Evolutionary conservation across 2,888 invertebrate genomes (phyloP), one percentile per base, ranked within the genome.

Genomic region (Cephus nigrinus): DNA sequence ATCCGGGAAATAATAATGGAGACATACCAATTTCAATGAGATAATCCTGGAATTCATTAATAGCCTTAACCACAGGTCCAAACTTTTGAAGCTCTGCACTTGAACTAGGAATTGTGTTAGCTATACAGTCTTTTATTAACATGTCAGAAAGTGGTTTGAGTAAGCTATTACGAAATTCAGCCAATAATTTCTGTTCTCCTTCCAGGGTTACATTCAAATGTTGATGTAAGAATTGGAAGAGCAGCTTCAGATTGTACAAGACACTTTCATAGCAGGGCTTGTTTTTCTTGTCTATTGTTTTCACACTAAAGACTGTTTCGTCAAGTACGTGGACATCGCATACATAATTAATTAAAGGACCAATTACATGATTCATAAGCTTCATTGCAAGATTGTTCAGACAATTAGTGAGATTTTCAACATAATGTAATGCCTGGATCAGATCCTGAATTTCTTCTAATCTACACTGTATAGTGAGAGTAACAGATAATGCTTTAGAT

Each of bases 21-120:
- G 40, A 23, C 23, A 74, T 85, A 90, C 91, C 90, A 73, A 94
- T 92, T 72, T 93, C 90, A 3, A 93, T 90, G 55, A 97, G 92
- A 80, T 93, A 93, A 73, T 92, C 90, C 88, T 97, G 95, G 81
- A 97, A 95, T 74, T 93, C 91, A 79, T 93, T 91, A 68, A 96
- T 95, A 84, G 94, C 94, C 4, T 93, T 90, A 33, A 95, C 94
- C 1, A 96, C 93, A 34, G 92, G 92, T 4, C 92, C 92, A 84
- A 96, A 97, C 31, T 92, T 93, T 82, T 95, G 93, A 79, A 97
- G 92, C 81, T 96, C 96, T 77, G 94, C 94, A 82, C 94, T 94
- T 75, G 94, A 96, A 81, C 94, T 95, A 0, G 98, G 98, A 86
- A 97, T 95, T 0, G 96, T 95, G 81, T 94, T 93, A 75, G 94